Conservation (phyloP, 2,888 invertebrate genomes). For the Salpingus planirostris region DNA sequence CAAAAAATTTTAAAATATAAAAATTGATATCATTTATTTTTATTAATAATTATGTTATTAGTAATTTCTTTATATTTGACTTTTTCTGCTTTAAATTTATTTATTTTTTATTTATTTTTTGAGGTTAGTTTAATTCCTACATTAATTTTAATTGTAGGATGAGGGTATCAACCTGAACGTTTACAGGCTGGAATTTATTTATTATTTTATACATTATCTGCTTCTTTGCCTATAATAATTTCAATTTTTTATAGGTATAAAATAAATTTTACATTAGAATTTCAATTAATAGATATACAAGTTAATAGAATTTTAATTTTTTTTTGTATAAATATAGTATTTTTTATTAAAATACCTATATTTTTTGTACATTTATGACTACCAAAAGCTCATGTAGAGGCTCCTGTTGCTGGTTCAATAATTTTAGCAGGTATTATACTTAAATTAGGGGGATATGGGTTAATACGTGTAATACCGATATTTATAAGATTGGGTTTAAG, state of each 20-base stretch:
- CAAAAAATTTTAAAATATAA: slow-evolving; percentile 42
- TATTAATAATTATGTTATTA: slow-evolving; percentile 46
- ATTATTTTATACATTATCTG: slow-evolving; percentile 62
- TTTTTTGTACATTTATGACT: slow-evolving; percentile 63
- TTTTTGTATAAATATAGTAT: slow-evolving; percentile 50
- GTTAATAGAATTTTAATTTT: no score
- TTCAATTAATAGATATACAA: slow-evolving; percentile 47
- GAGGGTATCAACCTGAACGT: slow-evolving; percentile 61
- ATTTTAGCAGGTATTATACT: slow-evolving; percentile 65
- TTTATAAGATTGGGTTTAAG: slow-evolving; percentile 43
- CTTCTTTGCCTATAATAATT: slow-evolving; percentile 55
- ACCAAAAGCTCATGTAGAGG: slow-evolving; percentile 69
- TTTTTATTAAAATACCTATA: slow-evolving; percentile 65
- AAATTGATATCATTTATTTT: slow-evolving; percentile 50
- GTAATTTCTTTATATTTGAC: slow-evolving; percentile 48
- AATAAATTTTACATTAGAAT: slow-evolving; percentile 41
- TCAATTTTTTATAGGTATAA: slow-evolving; percentile 47
- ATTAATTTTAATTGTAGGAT: slow-evolving; percentile 57
- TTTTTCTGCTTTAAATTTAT: slow-evolving; percentile 51
- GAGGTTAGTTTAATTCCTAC: slow-evolving; percentile 59
- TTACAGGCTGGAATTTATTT: slow-evolving; percentile 57
- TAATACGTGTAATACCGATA: slow-evolving; percentile 49
- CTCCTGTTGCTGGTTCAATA: slow-evolving; percentile 63
- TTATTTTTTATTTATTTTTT: slow-evolving; percentile 65
- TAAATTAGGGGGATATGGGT: slow-evolving; percentile 63